These are phyloP conservation scores for Phyllostomus discolor DNA, from an alignment of 2,113 vertebrate genomes.

Conservation along the genomic window DNA sequence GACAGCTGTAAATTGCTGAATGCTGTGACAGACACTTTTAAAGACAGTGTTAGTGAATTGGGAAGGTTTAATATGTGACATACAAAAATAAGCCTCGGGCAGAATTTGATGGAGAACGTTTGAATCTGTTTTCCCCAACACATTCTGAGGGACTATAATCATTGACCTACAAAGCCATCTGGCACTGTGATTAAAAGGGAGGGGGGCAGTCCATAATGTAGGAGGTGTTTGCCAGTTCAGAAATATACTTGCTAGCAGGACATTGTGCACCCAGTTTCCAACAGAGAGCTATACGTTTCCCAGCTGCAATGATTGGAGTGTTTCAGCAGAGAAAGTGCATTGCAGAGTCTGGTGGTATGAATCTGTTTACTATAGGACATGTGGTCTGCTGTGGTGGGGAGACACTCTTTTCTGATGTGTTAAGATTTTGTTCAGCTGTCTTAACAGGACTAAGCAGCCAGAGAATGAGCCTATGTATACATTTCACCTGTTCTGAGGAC, in stretches of 20 bases:
- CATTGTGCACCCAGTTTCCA: neutral
- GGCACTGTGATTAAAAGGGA: neutral
- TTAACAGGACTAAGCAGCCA: neutral
- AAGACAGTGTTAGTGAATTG: neutral
- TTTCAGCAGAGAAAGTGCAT: neutral
- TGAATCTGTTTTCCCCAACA: neutral
- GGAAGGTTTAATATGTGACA: neutral
- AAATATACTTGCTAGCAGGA: neutral
- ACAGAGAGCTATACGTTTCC: neutral
- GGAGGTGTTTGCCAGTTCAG: neutral
- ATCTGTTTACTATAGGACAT: neutral
- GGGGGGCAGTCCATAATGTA: rapidly evolving
- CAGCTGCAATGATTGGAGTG: neutral
- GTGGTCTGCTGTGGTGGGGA: neutral
- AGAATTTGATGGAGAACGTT: neutral
- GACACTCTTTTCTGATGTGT: neutral
- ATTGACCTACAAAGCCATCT: neutral
- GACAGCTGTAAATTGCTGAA: neutral
- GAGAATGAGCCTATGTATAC: neutral
- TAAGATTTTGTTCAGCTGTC: neutral
- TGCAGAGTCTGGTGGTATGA: neutral
- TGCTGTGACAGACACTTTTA: neutral
- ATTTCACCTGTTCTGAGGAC: neutral
- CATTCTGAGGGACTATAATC: neutral
- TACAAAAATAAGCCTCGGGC: neutral